These are phyloP conservation scores for Eciton burchellii DNA, from an alignment of 1,140 invertebrate genomes.

Conservation along the genomic window DNA sequence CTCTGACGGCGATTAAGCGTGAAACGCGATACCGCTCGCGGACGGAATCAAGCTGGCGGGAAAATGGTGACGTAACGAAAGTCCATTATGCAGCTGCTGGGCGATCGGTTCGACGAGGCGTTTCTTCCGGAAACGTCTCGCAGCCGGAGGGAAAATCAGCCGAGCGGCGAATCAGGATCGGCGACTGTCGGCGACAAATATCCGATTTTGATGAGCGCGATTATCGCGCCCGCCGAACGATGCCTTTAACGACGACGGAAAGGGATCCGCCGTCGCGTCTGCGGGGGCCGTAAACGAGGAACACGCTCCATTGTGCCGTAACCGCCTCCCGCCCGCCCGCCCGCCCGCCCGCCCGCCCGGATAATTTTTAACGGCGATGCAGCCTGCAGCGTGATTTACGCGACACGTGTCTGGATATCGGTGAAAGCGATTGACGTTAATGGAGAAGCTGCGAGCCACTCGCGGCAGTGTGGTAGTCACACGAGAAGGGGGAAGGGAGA, in stretches of 20 bases:
- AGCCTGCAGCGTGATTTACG: constrained; percentile 13
- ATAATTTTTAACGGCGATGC: constrained; percentile 31
- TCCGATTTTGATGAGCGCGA: not conserved
- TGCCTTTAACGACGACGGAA: not conserved
- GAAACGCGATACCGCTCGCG: not conserved
- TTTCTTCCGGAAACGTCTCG: constrained; percentile 17
- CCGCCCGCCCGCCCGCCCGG: not conserved
- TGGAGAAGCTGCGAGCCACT: not conserved
- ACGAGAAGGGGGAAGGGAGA: not conserved
- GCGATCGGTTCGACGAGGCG: not conserved
- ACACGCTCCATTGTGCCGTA: not conserved
- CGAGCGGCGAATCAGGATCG: too few relatives aligned
- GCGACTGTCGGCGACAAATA: constrained; percentile 4
- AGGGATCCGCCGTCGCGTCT: not conserved
- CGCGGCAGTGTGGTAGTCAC: not conserved
- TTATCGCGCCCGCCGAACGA: constrained; percentile 1
- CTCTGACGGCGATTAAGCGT: constrained; percentile 56
- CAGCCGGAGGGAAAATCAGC: not conserved
- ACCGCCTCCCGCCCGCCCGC: not conserved
- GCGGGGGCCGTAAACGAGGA: not conserved
- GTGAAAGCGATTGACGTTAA: not conserved
- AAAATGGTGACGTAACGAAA: too few relatives aligned
- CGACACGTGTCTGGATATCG: not conserved
- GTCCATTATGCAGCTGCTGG: not conserved
- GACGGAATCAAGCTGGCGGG: too few relatives aligned